Evolutionary conservation across 2,113 vertebrate species (phyloP).

Genomic region (Hiodon tergisus): DNA sequence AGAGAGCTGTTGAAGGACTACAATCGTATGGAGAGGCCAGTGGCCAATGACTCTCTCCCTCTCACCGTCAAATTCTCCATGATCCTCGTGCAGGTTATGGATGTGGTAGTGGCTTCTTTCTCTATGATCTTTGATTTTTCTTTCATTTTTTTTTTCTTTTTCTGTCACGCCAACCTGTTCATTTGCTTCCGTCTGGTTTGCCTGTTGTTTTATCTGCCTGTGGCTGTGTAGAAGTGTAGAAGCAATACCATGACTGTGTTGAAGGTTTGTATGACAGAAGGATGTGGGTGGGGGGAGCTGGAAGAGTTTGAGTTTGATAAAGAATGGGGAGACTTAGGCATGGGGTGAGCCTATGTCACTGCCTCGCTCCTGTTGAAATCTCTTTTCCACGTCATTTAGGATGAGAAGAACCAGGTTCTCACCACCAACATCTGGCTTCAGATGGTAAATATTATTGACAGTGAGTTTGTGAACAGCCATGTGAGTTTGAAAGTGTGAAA

Average conservation of each 20-base stretch:
- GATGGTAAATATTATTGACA: constrained; percentile 57
- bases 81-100: constrained; percentile 39
- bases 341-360: neutral
- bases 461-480: neutral
- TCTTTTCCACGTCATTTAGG: constrained; percentile 49
- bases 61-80: constrained; percentile 36
- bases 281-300: neutral
- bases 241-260: neutral
- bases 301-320: neutral
- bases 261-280: neutral
- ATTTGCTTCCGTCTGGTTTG: neutral
- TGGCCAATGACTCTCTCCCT: constrained; percentile 34
- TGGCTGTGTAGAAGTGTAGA: neutral
- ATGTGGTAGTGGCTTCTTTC: constrained; percentile 31
- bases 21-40: constrained; percentile 33
- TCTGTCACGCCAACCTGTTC: neutral
- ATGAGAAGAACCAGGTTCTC: constrained; percentile 73
- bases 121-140: neutral
- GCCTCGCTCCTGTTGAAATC: neutral
- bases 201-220: constrained; percentile 7
- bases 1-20: constrained; percentile 33
- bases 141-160: neutral
- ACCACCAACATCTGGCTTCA: constrained; percentile 71
- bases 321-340: neutral
- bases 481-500: neutral